These are phyloP conservation scores for Conus betulinus DNA, from an alignment of 1,140 invertebrate species.

Conservation along the genomic window DNA sequence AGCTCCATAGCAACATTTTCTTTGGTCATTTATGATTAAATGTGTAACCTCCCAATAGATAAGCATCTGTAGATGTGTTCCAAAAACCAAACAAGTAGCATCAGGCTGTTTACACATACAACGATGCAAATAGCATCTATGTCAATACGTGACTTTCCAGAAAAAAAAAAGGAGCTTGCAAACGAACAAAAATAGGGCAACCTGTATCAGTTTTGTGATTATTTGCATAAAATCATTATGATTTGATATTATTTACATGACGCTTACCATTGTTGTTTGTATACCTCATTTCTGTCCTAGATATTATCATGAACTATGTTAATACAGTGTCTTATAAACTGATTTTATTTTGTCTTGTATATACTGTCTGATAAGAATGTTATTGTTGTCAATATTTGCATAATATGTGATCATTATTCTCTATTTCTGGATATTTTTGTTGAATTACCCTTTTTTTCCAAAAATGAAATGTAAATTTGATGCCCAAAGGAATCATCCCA, in stretches of 20 bases:
- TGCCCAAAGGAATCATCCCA: too few species aligned
- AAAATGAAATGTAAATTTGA: too few species aligned
- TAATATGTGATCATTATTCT: constrained; percentile 8
- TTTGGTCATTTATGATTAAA: too few species aligned
- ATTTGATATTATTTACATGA: not conserved
- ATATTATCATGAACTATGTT: not conserved
- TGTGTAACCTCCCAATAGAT: too few species aligned
- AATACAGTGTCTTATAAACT: not conserved
- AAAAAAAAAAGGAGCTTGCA: too few species aligned
- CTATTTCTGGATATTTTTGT: not conserved
- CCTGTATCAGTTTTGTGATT: not conserved
- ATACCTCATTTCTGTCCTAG: not conserved
- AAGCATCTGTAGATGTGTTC: too few species aligned
- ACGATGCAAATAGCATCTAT: too few species aligned
- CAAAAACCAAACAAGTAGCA: too few species aligned
- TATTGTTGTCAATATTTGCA: constrained; percentile 7
- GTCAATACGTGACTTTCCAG: too few species aligned
- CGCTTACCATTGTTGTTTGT: not conserved
- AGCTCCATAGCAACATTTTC: too few species aligned
- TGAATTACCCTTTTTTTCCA: too few species aligned
- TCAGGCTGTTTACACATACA: too few species aligned
- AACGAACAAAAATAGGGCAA: not conserved
- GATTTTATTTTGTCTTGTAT: not conserved
- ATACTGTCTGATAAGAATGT: not conserved
- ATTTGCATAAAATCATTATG: not conserved